phyloP scores from a whole-genome alignment of 2,888 invertebrate species.

The Tetrapedia diversipes region DNA sequence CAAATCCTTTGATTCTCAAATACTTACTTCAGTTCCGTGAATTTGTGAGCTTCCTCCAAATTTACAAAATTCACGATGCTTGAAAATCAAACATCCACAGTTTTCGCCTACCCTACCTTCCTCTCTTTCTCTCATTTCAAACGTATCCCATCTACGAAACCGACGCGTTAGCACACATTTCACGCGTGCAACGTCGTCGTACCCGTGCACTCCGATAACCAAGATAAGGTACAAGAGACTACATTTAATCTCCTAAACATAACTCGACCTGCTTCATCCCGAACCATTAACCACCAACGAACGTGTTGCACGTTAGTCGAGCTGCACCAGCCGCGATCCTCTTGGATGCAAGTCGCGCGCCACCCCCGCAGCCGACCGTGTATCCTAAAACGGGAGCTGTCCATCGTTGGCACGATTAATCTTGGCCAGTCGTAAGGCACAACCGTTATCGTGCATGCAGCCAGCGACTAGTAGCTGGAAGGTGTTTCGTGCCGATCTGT shows the following conservation, averaged over 20 bases:
- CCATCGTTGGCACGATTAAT: constrained; percentile 75
- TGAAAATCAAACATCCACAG: background rate
- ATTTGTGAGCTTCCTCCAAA: too few relatives aligned
- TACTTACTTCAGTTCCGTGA: too few relatives aligned
- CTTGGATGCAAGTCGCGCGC: constrained; percentile 27
- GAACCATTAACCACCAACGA: background rate
- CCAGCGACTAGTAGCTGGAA: constrained; percentile 60
- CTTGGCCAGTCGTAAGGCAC: constrained; percentile 67
- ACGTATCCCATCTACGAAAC: too few relatives aligned
- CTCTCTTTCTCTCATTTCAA: background rate
- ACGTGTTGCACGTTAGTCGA: background rate
- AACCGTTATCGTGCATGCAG: constrained; percentile 74
- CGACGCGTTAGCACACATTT: too few relatives aligned
- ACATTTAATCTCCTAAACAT: background rate
- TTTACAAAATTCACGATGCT: too few relatives aligned
- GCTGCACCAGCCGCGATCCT: constrained; percentile 1
- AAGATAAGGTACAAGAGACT: background rate
- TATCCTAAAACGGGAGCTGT: constrained; percentile 70
- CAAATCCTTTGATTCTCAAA: too few relatives aligned
- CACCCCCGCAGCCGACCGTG: constrained; percentile 55
- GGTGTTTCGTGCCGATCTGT: constrained; percentile 71
- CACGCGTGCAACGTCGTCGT: too few relatives aligned
- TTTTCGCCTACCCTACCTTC: background rate
- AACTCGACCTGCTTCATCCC: background rate
- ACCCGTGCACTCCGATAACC: background rate